Conservation (phyloP, 2,797 vertebrate species). For the Phrynocephalus forsythii region DNA sequence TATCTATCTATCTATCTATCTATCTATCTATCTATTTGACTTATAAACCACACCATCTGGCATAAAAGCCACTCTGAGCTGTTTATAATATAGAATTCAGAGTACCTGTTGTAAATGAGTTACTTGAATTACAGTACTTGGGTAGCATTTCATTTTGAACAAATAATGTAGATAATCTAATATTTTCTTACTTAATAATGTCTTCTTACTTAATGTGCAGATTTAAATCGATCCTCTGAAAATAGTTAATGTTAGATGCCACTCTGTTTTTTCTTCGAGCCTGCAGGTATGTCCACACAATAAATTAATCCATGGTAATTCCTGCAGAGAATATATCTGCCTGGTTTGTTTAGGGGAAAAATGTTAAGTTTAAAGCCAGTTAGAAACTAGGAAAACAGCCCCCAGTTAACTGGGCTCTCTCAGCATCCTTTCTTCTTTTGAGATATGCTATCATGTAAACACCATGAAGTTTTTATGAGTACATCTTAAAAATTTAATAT, state of each 20-base stretch:
- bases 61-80: no score
- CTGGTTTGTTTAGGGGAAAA: neutral
- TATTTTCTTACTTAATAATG: conserved; percentile 10
- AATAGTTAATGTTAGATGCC: neutral
- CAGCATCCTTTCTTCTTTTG: neutral
- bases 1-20: no score
- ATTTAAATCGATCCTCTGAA: neutral
- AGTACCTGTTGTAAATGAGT: neutral
- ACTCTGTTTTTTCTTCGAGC: neutral
- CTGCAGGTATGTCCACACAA: neutral
- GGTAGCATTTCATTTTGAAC: conserved; percentile 2
- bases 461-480: conserved; percentile 5
- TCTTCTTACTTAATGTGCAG: neutral
- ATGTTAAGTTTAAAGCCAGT: neutral
- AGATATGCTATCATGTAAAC: conserved; percentile 6
- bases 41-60: no score
- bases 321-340: neutral
- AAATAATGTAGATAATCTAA: conserved; percentile 10
- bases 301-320: neutral
- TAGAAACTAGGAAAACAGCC: neutral
- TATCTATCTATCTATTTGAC: no score
- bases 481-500: conserved; percentile 5
- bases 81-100: neutral
- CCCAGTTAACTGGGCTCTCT: neutral
- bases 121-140: neutral